Percentiles rank a stretch among this genome's conserved stretches.
Conservation (phyloP, 2,888 invertebrate species). For the Drosophila pegasa region DNA sequence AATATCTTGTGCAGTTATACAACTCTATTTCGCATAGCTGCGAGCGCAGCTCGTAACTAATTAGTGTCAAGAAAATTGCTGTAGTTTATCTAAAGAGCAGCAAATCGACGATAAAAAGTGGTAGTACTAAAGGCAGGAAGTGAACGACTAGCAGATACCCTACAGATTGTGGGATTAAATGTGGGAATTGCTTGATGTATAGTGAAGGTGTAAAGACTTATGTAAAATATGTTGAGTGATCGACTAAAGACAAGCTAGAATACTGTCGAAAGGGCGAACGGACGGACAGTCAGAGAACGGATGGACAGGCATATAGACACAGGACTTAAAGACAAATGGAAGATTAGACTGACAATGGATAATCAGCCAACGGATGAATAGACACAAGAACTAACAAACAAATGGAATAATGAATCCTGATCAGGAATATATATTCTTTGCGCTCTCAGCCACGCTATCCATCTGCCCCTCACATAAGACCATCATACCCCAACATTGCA, state of each 20-base stretch:
- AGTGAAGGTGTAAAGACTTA: no score
- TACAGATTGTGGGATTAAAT: rapidly evolving
- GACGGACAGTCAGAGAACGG: neutral
- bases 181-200: no score
- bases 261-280: neutral
- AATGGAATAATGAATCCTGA: no score
- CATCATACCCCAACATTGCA: neutral
- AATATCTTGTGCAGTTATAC: conserved; percentile 17
- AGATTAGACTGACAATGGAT: neutral
- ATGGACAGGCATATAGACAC: neutral
- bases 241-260: neutral
- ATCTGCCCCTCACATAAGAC: neutral
- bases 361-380: neutral
- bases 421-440: no score
- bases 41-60: conserved; percentile 49
- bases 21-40: conserved; percentile 25
- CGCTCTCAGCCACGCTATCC: neutral
- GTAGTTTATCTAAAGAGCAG: conserved; percentile 43
- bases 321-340: neutral
- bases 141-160: neutral
- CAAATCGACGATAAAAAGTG: conserved; percentile 61
- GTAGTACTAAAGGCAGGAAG: neutral
- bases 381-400: no score
- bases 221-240: neutral
- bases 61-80: conserved; percentile 60